phyloP scores from a whole-genome alignment of 1,140 invertebrate genomes.

The Brachionus manjavacas region DNA sequence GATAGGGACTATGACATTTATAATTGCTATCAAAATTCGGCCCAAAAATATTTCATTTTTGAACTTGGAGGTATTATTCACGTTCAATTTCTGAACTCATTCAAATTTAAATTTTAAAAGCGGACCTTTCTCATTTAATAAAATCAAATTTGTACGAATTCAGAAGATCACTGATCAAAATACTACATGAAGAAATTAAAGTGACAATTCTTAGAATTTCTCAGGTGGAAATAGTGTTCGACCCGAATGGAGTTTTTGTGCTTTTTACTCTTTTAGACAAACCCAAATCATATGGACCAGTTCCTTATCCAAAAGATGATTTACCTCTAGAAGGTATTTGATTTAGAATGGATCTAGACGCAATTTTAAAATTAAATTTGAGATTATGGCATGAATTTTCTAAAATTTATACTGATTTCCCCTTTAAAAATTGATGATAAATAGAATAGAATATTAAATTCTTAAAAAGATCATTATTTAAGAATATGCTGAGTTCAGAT shows the following conservation, averaged over 20 bases:
- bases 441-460: too few species aligned
- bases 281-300: neutral
- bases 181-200: neutral
- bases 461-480: too few species aligned
- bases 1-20: neutral
- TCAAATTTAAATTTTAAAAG: neutral
- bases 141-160: slow-evolving; percentile 38
- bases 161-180: neutral
- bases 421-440: too few species aligned
- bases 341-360: too few species aligned
- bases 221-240: neutral
- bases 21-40: neutral
- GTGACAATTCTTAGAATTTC: slow-evolving; percentile 33
- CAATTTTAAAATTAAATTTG: too few species aligned
- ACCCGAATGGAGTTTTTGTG: neutral
- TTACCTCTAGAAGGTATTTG: neutral
- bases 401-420: too few species aligned
- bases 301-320: neutral
- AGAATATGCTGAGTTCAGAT: too few species aligned
- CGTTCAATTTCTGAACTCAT: neutral
- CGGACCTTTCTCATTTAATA: neutral
- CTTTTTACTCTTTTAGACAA: slow-evolving; percentile 27
- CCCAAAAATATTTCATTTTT: neutral
- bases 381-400: too few species aligned
- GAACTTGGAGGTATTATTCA: neutral